Percentiles rank a stretch among this genome's conserved stretches.
Evolutionary conservation across 1,140 invertebrate species (phyloP).

Genomic region (Brachionus manjavacas): DNA sequence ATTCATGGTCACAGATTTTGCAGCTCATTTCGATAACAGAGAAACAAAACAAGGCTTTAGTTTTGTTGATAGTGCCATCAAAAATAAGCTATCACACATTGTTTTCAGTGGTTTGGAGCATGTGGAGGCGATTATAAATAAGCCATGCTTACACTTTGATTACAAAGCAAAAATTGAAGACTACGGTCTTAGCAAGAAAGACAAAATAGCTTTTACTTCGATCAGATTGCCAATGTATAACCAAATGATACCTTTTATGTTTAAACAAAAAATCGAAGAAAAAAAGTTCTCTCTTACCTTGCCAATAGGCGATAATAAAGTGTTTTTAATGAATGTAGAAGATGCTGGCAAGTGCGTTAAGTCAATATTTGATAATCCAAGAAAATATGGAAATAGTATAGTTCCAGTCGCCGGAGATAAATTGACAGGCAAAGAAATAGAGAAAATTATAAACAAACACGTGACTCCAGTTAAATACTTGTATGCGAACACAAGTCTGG

Average conservation of each 20-base stretch:
- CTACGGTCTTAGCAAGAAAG: neutral
- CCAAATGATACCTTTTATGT: neutral
- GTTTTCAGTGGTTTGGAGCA: constrained; percentile 12
- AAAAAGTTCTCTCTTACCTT: neutral
- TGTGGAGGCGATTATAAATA: neutral
- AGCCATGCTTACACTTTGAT: constrained; percentile 26
- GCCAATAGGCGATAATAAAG: neutral
- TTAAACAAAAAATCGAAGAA: neutral
- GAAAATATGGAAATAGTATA: neutral
- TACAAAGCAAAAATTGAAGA: constrained; percentile 1
- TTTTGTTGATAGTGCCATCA: neutral
- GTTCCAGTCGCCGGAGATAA: neutral
- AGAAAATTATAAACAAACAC: neutral
- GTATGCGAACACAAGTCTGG: neutral
- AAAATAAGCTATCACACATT: neutral
- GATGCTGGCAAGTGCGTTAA: neutral
- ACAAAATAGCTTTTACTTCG: neutral
- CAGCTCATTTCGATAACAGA: neutral
- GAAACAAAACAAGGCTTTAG: neutral
- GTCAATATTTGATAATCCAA: neutral
- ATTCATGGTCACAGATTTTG: neutral
- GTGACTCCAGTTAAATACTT: neutral
- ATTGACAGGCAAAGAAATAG: neutral
- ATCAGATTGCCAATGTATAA: constrained; percentile 12
- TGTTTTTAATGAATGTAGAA: neutral